Base-by-base conservation (phyloP, 2,888 invertebrate genomes). In the Oligia fasciuncula region DNA sequence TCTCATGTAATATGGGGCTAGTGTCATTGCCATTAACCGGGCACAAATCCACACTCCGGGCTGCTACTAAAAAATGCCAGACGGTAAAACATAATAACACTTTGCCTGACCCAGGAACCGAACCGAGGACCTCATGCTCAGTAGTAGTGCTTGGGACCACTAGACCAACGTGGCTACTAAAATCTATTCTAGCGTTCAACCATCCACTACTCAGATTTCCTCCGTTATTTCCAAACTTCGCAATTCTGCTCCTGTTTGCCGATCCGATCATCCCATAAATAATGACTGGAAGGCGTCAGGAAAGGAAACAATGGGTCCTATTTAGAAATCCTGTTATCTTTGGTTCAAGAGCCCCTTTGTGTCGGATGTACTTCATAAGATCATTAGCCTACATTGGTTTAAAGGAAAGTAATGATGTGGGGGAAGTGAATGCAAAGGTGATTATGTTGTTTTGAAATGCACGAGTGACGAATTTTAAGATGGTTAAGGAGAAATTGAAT, bases 321-420 rank as follows among this genome's bases (percentile, higher is more conserved):
- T 77, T 86, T 85, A 82, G 62, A 73, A 84, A 84, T 82, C 86
- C 74, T 60, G 78, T 84, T 84, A 83, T 83, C 86, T 35, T n/a
- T 35, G 68, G 43, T 43, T n/a, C 77, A 54, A 74, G 83, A 86
- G 74, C 67, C 51, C 29, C 40, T 70, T 70, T 66, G 69, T 84
- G 73, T 73, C 49, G 63, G 51, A 79, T 35, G n/a, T 71, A 63
- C 70, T 63, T 78, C 73, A 76, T 65, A 72, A 82, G 71, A 77
- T 73, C 84, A 73, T 86, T 86, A 83, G 67, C 84, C 86, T 54
- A 68, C 54, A 68, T 82, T 54, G 62, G n/a, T 29, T 70, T 46
- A 68, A 57, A 68, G 35, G 60, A 49, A 13, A 54, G 19, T 23
- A 75, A 82, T 54, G 17, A 63, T 68, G 17, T 51, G 19, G 63